Evolutionary conservation across 2,888 invertebrate species (phyloP).

Genomic region (Deilephila elpenor): DNA sequence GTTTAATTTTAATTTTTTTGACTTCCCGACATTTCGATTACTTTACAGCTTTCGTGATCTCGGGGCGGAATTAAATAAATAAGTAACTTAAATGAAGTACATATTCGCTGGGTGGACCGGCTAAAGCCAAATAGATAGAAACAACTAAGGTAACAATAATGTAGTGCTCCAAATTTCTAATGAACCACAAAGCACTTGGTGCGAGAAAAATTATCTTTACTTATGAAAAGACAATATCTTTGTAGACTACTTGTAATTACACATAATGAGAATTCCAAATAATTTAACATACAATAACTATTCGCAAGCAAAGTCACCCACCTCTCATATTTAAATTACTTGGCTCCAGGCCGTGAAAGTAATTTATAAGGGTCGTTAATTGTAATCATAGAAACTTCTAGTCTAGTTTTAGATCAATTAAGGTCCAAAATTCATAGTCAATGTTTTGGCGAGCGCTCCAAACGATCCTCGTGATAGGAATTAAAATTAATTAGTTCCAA

Average conservation of each 20-base stretch:
- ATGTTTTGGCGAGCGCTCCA: background rate
- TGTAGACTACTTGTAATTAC: background rate
- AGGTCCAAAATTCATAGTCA: constrained; percentile 13
- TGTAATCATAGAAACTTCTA: constrained; percentile 11
- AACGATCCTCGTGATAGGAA: constrained; percentile 34
- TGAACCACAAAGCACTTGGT: background rate
- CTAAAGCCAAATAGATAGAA: no score
- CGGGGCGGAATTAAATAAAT: no score
- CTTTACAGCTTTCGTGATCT: no score
- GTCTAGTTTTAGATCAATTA: constrained; percentile 15
- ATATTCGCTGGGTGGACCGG: no score
- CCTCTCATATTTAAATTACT: constrained; percentile 12
- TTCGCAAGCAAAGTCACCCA: constrained; percentile 4
- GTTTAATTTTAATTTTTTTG: no score
- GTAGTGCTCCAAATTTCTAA: background rate
- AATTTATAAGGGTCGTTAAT: constrained; percentile 19
- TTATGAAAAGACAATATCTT: background rate
- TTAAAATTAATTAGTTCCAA: constrained; percentile 43
- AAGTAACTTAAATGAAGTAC: no score
- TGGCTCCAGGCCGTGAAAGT: constrained; percentile 34
- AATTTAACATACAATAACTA: constrained; percentile 9
- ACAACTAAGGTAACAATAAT: no score
- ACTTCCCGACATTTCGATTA: no score
- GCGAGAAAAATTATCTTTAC: background rate
- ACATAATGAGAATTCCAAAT: background rate